Base-by-base conservation (phyloP, 1,140 invertebrate genomes). In the Chironomus tepperi region DNA sequence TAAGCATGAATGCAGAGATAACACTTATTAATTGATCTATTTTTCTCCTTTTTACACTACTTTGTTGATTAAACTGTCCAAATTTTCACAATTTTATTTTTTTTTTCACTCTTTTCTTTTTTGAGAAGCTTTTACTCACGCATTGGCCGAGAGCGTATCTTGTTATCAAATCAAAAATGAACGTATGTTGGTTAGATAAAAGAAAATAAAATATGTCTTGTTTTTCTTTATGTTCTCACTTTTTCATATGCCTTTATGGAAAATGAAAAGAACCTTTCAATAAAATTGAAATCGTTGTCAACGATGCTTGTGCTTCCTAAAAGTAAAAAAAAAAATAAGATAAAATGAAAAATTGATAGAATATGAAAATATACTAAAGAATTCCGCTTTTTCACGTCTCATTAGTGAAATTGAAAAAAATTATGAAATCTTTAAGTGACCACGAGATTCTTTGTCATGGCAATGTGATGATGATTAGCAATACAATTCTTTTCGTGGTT, bases 281-380 rank as follows among this genome's bases (percentile, higher is more conserved):
- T 57, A 12, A 12, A n/a, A 5, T 57, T 57, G 3, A n/a, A 1
- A n/a, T 15, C 15, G n/a, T 57, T n/a, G 47, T n/a, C n/a, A 70
- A 12, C 65, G 65, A 21, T 70, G 65, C 18, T 70, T 15, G 18
- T 70, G 65, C 65, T 70, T 70, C 18, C 65, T 70, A 70, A 70
- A 70, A 70, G 19, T 16, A 19, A 70, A 19, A 70, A 21, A 70
- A 16, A 70, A 70, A 10, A 21, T 10, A 7, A 1, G 6, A 16
- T 8, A 8, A 70, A 70, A 15, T 57, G 12, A 57, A 57, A 57
- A 57, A 1, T 34, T 34, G 24, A 34, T 10, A 3, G 2, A 47
- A 47, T 47, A 1, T 1, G 43, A 47, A 3, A 3, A 3, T 47
- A 15, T 34, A 15, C 12, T 65, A 3, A 15, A 18, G 16, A 19